Conservation (phyloP, 2,888 invertebrate species). For the Drosophila quinaria region DNA sequence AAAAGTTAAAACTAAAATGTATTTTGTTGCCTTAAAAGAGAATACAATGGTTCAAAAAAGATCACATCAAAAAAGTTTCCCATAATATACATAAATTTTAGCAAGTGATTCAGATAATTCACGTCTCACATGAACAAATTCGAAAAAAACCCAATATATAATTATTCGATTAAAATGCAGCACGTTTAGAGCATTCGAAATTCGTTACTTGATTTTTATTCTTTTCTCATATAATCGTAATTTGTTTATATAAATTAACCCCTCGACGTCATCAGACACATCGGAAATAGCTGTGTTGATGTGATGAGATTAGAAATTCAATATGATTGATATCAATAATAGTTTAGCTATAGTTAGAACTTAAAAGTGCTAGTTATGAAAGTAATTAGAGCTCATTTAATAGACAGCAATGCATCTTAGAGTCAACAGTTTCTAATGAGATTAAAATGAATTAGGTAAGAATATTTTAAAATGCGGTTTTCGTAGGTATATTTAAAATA, state of each 20-base stretch:
- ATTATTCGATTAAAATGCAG: constrained; percentile 24
- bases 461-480: not conserved
- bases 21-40: not conserved
- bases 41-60: not conserved
- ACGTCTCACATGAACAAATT: constrained; percentile 17
- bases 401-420: not conserved
- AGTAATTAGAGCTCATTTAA: constrained; percentile 33
- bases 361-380: constrained; percentile 23
- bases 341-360: constrained; percentile 1
- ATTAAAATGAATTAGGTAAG: constrained; percentile 6
- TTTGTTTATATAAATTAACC: constrained; percentile 46
- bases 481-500: not conserved
- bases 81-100: constrained; percentile 12
- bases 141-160: constrained; percentile 6
- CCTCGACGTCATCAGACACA: constrained; percentile 38
- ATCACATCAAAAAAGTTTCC: constrained; percentile 4
- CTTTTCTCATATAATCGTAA: constrained; percentile 14
- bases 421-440: not conserved
- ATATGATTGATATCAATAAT: constrained; percentile 18
- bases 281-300: constrained; percentile 49
- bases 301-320: constrained; percentile 17
- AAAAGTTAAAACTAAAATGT: too few species aligned
- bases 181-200: constrained; percentile 49
- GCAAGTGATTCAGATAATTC: constrained; percentile 8
- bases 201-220: constrained; percentile 18